phyloP scores from a whole-genome alignment of 2,888 invertebrate genomes.

The Phengaris alcon region DNA sequence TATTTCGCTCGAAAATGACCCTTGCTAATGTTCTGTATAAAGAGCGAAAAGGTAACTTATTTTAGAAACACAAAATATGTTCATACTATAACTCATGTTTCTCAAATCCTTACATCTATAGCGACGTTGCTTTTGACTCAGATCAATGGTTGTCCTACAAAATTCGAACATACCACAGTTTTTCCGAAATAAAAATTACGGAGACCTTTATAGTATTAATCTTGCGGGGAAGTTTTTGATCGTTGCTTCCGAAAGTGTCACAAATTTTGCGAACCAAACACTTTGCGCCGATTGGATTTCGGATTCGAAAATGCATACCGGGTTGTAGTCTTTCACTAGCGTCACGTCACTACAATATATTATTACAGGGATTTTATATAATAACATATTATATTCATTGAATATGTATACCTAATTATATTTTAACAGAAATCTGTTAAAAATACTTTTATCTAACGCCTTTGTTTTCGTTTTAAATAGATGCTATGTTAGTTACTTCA shows the following conservation, averaged over 20 bases:
- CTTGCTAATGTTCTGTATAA: constrained; percentile 5
- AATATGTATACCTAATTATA: constrained; percentile 61
- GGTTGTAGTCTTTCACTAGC: constrained; percentile 52
- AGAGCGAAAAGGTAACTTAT: neutral
- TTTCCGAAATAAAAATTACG: neutral
- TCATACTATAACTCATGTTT: neutral
- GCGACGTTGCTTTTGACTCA: neutral
- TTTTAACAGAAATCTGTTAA: constrained; percentile 55
- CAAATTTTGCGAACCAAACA: neutral
- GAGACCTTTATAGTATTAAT: no score
- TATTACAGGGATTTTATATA: constrained; percentile 80
- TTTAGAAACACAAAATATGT: neutral
- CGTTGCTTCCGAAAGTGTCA: neutral
- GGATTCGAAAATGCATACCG: constrained; percentile 44
- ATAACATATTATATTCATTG: constrained; percentile 70
- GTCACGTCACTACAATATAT: constrained; percentile 76
- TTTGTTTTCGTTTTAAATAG: constrained; percentile 51
- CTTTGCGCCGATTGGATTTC: neutral
- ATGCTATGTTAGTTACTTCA: constrained; percentile 31
- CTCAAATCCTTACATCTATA: no score
- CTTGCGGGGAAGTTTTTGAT: neutral
- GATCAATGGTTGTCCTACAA: neutral
- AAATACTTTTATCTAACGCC: constrained; percentile 54
- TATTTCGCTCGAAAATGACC: constrained; percentile 1
- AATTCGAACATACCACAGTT: neutral